Evolutionary conservation across 2,113 vertebrate genomes (phyloP).

Genomic region (Bettongia penicillata): DNA sequence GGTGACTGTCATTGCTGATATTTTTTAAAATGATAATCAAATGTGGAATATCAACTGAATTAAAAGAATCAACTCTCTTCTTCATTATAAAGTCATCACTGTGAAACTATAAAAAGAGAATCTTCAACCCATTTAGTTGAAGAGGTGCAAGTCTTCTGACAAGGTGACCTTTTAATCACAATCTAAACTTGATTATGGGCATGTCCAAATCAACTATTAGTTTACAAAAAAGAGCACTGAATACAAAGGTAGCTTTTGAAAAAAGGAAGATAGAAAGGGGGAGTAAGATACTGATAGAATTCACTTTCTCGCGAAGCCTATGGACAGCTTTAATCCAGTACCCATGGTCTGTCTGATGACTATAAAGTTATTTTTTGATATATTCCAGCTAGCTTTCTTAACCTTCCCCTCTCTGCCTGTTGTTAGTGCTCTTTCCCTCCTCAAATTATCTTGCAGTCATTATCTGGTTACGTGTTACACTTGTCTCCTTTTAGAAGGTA

Average conservation of each 20-base stretch:
- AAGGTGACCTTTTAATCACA: background rate
- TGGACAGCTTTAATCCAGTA: background rate
- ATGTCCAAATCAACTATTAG: background rate
- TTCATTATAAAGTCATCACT: slow-evolving; percentile 7
- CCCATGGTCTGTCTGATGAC: background rate
- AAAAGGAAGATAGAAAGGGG: background rate
- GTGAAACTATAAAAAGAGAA: slow-evolving; percentile 13
- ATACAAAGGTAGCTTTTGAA: background rate
- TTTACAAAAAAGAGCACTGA: background rate
- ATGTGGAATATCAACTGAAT: background rate
- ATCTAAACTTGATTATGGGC: background rate
- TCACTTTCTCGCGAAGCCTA: background rate
- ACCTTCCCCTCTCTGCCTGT: background rate
- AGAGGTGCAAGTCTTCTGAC: background rate
- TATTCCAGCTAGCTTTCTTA: background rate
- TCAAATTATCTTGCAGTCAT: background rate
- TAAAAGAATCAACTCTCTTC: slow-evolving; percentile 41
- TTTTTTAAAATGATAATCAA: background rate
- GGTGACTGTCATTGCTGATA: background rate
- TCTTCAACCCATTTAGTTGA: background rate
- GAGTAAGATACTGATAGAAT: background rate
- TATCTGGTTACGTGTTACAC: background rate
- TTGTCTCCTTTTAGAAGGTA: background rate
- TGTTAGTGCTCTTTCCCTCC: background rate
- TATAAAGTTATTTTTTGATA: background rate